Conservation (phyloP, 2,888 invertebrate genomes). For the Lithodes maja region DNA sequence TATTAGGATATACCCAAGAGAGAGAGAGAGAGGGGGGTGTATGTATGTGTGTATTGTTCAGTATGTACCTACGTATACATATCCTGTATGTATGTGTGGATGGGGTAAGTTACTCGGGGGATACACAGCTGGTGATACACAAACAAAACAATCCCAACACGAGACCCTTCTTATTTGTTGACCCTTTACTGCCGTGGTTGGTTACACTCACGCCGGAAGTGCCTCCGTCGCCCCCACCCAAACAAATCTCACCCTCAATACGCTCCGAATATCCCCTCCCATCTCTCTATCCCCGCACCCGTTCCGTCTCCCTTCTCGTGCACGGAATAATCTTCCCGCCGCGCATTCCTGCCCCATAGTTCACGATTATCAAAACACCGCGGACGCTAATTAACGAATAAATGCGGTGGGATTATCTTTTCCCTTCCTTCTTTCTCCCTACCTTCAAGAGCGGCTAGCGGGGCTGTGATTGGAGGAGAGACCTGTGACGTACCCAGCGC, state of each 20-base stretch:
- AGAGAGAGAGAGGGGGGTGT: no score
- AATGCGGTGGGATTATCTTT: background rate
- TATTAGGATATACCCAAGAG: no score
- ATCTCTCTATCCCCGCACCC: background rate
- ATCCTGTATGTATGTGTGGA: no score
- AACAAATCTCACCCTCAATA: background rate
- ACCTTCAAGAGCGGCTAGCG: background rate
- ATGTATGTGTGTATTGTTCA: no score
- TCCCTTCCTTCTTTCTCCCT: background rate
- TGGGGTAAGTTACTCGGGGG: no score
- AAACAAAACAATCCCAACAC: no score
- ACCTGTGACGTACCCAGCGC: constrained; percentile 1
- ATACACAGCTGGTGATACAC: no score
- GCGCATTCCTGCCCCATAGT: background rate
- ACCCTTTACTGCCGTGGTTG: background rate
- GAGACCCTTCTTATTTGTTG: background rate
- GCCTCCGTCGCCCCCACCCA: background rate
- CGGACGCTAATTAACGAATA: background rate
- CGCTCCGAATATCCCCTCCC: background rate
- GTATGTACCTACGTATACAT: no score
- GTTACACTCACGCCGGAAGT: background rate
- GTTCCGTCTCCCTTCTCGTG: background rate
- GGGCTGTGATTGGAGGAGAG: constrained; percentile 45
- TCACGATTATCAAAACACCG: background rate
- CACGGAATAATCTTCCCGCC: background rate